Conservation (phyloP, 2,113 vertebrate genomes). For the Ptychochromis oligacanthus region DNA sequence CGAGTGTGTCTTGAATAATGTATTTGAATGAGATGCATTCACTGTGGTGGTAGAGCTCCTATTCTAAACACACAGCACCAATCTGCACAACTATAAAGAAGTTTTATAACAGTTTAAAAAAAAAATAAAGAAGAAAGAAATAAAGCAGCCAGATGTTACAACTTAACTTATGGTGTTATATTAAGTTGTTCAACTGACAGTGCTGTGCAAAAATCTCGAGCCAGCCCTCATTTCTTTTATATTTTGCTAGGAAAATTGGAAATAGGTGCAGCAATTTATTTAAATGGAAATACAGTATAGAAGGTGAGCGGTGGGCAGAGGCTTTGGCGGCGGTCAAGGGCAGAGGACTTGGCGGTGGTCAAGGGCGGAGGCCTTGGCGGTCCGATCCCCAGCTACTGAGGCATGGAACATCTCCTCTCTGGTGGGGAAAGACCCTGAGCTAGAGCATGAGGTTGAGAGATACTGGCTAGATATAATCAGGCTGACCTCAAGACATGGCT, state of each 20-base stretch:
- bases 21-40: conserved; percentile 48
- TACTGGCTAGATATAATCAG: no score
- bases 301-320: no score
- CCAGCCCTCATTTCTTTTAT: background rate
- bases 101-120: background rate
- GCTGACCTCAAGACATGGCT: no score
- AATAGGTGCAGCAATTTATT: background rate
- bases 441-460: no score
- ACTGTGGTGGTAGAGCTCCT: conserved; percentile 30
- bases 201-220: background rate
- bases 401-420: no score
- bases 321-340: no score
- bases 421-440: no score
- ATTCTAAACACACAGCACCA: conserved; percentile 29
- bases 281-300: background rate
- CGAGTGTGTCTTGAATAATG: conserved; percentile 67
- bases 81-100: background rate
- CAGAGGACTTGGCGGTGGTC: no score
- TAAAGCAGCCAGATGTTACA: no score
- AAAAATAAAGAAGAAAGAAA: background rate
- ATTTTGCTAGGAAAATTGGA: background rate
- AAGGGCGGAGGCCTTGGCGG: no score
- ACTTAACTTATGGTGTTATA: background rate
- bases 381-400: no score
- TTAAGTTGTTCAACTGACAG: background rate